These are phyloP conservation scores for Callopanchax toddi DNA, from an alignment of 2,113 vertebrate genomes.

Conservation along the genomic window DNA sequence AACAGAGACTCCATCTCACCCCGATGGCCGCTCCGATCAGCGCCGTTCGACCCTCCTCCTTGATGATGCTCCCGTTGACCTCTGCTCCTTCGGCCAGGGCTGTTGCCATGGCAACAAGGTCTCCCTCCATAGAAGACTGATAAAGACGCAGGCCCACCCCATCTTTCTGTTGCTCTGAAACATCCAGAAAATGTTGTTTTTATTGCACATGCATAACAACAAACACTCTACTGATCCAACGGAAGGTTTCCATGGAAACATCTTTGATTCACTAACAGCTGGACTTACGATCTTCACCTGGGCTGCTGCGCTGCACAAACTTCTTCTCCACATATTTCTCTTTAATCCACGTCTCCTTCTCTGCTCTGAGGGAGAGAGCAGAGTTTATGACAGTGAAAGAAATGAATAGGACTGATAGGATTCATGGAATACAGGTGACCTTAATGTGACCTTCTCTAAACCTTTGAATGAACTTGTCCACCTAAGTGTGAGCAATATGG, in stretches of 20 bases:
- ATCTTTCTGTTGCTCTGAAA: slow-evolving; percentile 31
- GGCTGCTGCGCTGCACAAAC: slow-evolving; percentile 52
- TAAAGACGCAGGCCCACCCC: slow-evolving; percentile 57
- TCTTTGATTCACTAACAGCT: not conserved
- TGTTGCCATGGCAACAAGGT: slow-evolving; percentile 71
- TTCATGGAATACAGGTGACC: no score
- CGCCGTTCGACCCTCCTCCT: slow-evolving; percentile 71
- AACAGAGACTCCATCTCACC: slow-evolving; percentile 42
- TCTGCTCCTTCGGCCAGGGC: slow-evolving; percentile 72
- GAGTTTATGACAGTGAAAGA: no score
- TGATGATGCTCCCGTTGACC: slow-evolving; percentile 65
- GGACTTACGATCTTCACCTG: slow-evolving; percentile 21
- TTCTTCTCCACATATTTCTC: slow-evolving; percentile 80
- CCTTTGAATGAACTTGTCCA: no score
- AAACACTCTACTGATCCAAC: no score
- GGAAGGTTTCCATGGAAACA: no score
- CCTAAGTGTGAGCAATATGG: no score
- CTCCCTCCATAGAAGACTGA: slow-evolving; percentile 56
- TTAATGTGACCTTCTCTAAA: no score
- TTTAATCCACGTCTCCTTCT: slow-evolving; percentile 79
- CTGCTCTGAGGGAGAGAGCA: slow-evolving; percentile 50
- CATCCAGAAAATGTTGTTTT: no score
- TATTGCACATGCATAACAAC: no score
- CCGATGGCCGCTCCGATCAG: slow-evolving; percentile 78
- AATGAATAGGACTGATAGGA: no score